Evolutionary conservation across 2,797 vertebrate species (phyloP).

Genomic region (Smutsia temminckii): DNA sequence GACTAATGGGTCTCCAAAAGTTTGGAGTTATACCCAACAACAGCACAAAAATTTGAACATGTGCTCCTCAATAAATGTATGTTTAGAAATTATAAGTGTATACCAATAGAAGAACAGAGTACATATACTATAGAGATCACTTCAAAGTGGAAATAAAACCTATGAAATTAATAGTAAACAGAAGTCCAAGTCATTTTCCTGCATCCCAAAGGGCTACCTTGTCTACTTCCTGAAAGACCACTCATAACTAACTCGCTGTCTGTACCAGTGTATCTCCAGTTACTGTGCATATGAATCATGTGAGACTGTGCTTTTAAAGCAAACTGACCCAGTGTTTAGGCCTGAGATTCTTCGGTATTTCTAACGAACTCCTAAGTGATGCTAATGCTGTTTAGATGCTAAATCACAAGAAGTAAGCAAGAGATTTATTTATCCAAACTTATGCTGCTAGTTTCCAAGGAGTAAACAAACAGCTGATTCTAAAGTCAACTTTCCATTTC

Average conservation of each 20-base stretch:
- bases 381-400: not conserved
- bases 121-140: not conserved
- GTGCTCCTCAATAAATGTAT: not conserved
- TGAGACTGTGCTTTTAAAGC: not conserved
- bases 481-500: slow-evolving; percentile 4
- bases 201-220: not conserved
- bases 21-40: not conserved
- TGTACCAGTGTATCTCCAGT: not conserved
- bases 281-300: not conserved
- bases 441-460: not conserved
- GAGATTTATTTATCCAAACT: not conserved
- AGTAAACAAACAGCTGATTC: slow-evolving; percentile 10
- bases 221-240: not conserved
- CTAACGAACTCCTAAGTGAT: not conserved
- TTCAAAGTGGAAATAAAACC: slow-evolving; percentile 5
- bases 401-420: slow-evolving; percentile 12
- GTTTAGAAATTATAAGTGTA: not conserved
- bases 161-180: not conserved
- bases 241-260: not conserved
- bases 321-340: not conserved
- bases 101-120: not conserved
- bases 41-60: not conserved
- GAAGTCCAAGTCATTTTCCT: not conserved
- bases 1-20: not conserved
- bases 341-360: not conserved